Evolutionary conservation across 2,797 vertebrate species (phyloP).

Genomic region (Falco cherrug): DNA sequence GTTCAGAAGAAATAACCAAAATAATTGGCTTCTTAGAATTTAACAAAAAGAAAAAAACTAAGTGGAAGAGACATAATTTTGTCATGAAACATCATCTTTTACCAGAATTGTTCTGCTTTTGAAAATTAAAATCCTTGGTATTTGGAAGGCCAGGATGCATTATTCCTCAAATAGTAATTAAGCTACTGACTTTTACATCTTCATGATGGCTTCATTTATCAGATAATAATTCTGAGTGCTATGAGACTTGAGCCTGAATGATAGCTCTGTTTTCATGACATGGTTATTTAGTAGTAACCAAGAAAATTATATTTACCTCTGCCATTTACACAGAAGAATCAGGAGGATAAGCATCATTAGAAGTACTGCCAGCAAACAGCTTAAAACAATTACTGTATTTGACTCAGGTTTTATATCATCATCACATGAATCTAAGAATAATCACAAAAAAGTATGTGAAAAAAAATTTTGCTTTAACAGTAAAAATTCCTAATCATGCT

Average conservation of each 20-base stretch:
- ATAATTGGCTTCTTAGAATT: background rate
- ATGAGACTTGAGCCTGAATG: background rate
- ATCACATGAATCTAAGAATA: constrained; percentile 67
- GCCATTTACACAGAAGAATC: constrained; percentile 60
- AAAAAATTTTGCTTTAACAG: background rate
- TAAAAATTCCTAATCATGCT: background rate
- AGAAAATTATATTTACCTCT: constrained; percentile 64
- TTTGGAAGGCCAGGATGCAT: background rate
- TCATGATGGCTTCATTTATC: background rate
- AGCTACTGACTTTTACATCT: background rate
- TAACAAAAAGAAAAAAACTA: background rate
- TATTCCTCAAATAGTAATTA: background rate
- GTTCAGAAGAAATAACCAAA: background rate
- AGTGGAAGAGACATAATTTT: background rate
- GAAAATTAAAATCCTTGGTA: background rate
- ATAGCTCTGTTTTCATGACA: background rate
- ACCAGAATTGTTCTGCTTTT: background rate
- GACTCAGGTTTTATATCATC: background rate
- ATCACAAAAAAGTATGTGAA: background rate
- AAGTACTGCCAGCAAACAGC: constrained; percentile 27
- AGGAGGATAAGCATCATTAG: constrained; percentile 38
- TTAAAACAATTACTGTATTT: constrained; percentile 1
- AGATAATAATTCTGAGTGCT: background rate
- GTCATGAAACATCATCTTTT: background rate
- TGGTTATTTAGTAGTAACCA: background rate